Evolutionary conservation across 2,113 vertebrate genomes (phyloP).

Genomic region (Corythoichthys haematopterus): DNA sequence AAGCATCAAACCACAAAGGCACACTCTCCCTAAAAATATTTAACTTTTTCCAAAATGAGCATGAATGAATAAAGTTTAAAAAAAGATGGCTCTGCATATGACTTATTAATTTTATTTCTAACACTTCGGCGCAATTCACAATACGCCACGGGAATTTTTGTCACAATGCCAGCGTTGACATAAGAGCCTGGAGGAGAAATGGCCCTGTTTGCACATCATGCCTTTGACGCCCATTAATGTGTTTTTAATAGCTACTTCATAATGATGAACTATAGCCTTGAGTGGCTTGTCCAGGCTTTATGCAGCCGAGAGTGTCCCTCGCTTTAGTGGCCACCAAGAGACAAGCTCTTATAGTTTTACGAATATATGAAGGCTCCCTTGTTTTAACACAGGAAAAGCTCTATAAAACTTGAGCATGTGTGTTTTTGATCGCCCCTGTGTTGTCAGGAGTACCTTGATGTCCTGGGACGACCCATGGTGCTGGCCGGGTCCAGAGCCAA

Average conservation of each 20-base stretch:
- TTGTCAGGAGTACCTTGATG: constrained; percentile 92
- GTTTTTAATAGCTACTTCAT: constrained; percentile 70
- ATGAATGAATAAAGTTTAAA: not conserved
- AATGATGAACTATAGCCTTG: constrained; percentile 67
- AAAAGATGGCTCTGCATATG: constrained; percentile 10
- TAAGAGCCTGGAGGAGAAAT: constrained; percentile 40
- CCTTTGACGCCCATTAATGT: constrained; percentile 58
- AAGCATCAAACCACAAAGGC: constrained; percentile 5
- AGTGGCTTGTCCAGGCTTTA: constrained; percentile 24
- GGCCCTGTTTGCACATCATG: constrained; percentile 43
- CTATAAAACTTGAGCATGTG: constrained; percentile 23
- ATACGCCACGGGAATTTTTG: constrained; percentile 36
- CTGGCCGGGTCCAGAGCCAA: constrained; percentile 88
- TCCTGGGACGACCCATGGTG: constrained; percentile 95
- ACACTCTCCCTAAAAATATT: constrained; percentile 25
- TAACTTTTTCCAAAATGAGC: constrained; percentile 14
- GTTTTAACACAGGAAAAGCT: constrained; percentile 40
- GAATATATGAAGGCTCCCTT: constrained; percentile 31
- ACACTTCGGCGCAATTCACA: constrained; percentile 52
- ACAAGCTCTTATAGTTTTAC: constrained; percentile 57
- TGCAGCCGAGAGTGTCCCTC: too few species aligned
- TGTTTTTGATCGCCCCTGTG: constrained; percentile 25
- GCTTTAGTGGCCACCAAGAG: constrained; percentile 55
- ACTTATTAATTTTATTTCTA: constrained; percentile 48
- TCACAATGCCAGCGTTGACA: constrained; percentile 27